Conservation (phyloP, 2,888 invertebrate genomes). For the Plagodis dolabraria region DNA sequence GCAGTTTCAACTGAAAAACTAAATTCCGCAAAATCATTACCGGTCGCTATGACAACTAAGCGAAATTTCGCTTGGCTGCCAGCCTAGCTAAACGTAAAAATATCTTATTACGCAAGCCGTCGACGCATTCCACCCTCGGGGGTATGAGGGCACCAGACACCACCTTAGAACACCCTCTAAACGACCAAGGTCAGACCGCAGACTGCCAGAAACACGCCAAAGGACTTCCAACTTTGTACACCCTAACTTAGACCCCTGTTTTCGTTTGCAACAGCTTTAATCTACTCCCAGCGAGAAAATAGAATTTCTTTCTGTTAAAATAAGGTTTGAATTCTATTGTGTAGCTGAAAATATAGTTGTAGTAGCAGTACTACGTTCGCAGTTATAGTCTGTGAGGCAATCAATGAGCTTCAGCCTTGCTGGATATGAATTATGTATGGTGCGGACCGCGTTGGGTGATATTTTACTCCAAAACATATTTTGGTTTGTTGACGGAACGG, state of each 20-base stretch:
- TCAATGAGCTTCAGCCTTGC: conserved; percentile 70
- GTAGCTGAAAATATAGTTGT: conserved; percentile 36
- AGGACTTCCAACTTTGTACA: conserved; percentile 44
- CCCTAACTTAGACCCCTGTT: conserved; percentile 38
- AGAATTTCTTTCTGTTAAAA: conserved; percentile 26
- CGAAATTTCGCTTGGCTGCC: conserved; percentile 47
- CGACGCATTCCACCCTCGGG: conserved; percentile 61
- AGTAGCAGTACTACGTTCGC: conserved; percentile 51
- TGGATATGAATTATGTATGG: conserved; percentile 69
- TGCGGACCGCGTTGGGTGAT: conserved; percentile 50
- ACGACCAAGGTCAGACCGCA: conserved; percentile 72
- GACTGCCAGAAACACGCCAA: conserved; percentile 42
- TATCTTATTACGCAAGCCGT: conserved; percentile 74
- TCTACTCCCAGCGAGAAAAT: conserved; percentile 37
- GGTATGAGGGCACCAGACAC: conserved; percentile 60
- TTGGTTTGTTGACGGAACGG: conserved; percentile 36
- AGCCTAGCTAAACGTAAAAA: conserved; percentile 61
- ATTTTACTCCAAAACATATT: conserved; percentile 56
- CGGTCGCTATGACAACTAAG: conserved; percentile 50
- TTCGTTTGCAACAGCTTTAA: conserved; percentile 26
- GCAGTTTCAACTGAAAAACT: conserved; percentile 33
- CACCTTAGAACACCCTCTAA: conserved; percentile 59
- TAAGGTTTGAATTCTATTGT: conserved; percentile 48
- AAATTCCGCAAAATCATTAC: conserved; percentile 44
- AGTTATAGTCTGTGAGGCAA: conserved; percentile 57